Base-by-base conservation (phyloP, 1,140 invertebrate species). In the Lepidurus packardi region DNA sequence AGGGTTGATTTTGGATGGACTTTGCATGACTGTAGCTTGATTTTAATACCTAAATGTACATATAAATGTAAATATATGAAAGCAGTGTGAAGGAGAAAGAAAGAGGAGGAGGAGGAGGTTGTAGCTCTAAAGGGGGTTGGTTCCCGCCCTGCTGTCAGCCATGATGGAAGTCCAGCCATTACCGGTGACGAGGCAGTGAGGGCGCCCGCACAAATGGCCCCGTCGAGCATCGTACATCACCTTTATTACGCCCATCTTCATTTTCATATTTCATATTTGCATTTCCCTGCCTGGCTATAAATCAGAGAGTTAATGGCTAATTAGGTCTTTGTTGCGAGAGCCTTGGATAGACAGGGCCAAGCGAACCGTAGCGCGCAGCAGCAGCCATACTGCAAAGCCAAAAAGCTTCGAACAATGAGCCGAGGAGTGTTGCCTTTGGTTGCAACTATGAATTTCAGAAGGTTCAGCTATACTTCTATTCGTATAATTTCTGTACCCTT, bases 221-320 rank as follows among this genome's bases (percentile, higher is more conserved):
- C 89, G 88, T 87, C 87, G 89, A 90, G 89, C 87, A 88, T 88
- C 87, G 88, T 91, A 90, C 89, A 90, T 91, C 90, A 90, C 89
- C 90, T 90, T 91, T 90, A 90, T 90, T 90, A 90, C 89, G 87
- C 87, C 89, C 89, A 88, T 90, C 89, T 90, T 91, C 90, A 91
- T 91, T 90, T 91, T 90, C 90, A 91, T 91, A 91, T 90, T 90
- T 91, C 90, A 90, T 90, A 90, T 90, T 90, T 90, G 90, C 90
- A 90, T 85, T 85, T 85, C 84, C 83, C 80, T 80, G 78, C 81
- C 80, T 86, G 85, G 87, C 88, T 88, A 88, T 89, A 89, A 89
- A 89, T 89, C 88, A 89, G 86, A 84, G 85, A 88, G 87, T 89
- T 89, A 89, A 89, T 89, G 88, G 88, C 88, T 89, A 89, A 89